Conservation (phyloP, 1,140 invertebrate species). For the Halotydeus destructor region DNA sequence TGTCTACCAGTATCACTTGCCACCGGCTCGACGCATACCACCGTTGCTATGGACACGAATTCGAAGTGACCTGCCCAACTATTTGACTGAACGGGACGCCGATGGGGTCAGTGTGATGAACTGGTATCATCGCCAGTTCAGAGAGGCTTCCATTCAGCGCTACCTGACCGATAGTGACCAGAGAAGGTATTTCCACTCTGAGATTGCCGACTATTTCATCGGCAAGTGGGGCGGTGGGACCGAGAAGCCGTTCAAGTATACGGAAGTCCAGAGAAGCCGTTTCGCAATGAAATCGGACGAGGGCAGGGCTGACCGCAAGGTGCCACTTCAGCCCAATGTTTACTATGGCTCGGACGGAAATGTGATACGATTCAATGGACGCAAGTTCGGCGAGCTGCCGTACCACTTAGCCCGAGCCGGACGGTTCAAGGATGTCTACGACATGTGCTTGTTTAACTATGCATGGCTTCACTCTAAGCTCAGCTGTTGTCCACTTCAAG, state of each 20-base stretch:
- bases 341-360: slow-evolving; percentile 73
- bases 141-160: slow-evolving; percentile 71
- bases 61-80: slow-evolving; percentile 80
- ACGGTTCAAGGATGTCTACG: slow-evolving; percentile 75
- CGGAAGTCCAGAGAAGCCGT: slow-evolving; percentile 77
- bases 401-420: slow-evolving; percentile 76
- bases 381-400: slow-evolving; percentile 84
- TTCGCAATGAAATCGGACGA: slow-evolving; percentile 52
- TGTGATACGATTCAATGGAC: slow-evolving; percentile 55
- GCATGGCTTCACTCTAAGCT: slow-evolving; percentile 92
- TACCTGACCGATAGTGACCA: slow-evolving; percentile 96
- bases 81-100: slow-evolving; percentile 82
- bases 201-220: slow-evolving; percentile 91
- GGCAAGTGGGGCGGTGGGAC: slow-evolving; percentile 84
- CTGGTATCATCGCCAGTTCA: slow-evolving; percentile 93
- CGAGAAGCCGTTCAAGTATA: slow-evolving; percentile 88
- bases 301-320: slow-evolving; percentile 81
- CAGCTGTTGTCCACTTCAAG: slow-evolving; percentile 78
- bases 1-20: slow-evolving; percentile 94
- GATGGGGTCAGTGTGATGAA: slow-evolving; percentile 91
- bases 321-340: slow-evolving; percentile 80
- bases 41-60: slow-evolving; percentile 88
- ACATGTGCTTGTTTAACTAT: slow-evolving; percentile 88
- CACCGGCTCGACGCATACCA: slow-evolving; percentile 78
- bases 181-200: slow-evolving; percentile 85